Percentiles rank a stretch among this genome's conserved stretches.
phyloP scores from a whole-genome alignment of 1,140 invertebrate genomes.

The Pogonomyrmex californicus region DNA sequence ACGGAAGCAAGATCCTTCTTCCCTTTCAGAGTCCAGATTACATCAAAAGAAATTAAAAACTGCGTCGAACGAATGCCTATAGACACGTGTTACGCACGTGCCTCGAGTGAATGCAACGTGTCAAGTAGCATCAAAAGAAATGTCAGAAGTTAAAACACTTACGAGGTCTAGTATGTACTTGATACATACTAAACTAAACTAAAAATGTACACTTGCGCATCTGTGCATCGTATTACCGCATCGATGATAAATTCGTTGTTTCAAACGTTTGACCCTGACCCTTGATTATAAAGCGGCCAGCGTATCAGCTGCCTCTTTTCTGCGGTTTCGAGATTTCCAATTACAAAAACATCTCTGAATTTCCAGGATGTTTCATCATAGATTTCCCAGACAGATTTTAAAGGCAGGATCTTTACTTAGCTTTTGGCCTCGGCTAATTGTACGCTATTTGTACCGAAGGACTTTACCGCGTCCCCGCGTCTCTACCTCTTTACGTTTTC shows the following conservation, averaged over 20 bases:
- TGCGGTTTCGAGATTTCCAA: background rate
- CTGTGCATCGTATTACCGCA: background rate
- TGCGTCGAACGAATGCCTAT: background rate
- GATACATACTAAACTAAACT: too few relatives aligned
- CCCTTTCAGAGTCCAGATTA: background rate
- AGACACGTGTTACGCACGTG: background rate
- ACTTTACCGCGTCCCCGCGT: background rate
- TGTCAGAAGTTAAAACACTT: conserved; percentile 4
- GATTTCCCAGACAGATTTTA: background rate
- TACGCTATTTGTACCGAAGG: background rate
- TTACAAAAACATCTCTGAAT: background rate
- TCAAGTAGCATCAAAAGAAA: conserved; percentile 9
- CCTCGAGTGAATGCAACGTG: background rate
- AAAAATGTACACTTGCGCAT: background rate
- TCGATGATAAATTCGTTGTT: background rate
- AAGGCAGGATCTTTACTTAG: background rate
- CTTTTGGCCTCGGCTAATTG: background rate
- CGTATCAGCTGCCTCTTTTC: background rate
- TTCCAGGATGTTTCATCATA: background rate
- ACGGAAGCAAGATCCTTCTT: background rate
- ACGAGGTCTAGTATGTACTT: background rate
- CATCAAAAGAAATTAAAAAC: background rate
- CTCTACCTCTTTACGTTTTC: background rate
- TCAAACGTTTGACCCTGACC: background rate
- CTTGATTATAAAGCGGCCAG: background rate